Percentiles rank a stretch among this genome's conserved stretches.
Evolutionary conservation across 2,888 invertebrate species (phyloP).

Genomic region (Kryphioiulus occultus): DNA sequence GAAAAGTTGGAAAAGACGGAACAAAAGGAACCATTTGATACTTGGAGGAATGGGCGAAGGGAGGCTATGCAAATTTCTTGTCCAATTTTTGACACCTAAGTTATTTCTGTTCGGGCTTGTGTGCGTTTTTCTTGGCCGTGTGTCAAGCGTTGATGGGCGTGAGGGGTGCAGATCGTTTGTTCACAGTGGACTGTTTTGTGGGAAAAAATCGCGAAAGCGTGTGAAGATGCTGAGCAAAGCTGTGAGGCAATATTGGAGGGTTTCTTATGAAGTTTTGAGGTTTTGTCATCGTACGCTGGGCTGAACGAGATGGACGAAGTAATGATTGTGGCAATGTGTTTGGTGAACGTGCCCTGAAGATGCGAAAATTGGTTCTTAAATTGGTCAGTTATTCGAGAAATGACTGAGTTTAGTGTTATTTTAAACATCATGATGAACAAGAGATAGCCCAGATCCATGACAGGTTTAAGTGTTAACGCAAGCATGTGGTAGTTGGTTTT

Average conservation of each 20-base stretch:
- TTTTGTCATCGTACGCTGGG: background rate
- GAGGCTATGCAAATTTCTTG: conserved; percentile 3
- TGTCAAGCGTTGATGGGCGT: background rate
- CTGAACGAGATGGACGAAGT: background rate
- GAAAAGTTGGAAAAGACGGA: conserved; percentile 22
- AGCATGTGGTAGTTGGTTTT: background rate
- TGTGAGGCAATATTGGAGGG: background rate
- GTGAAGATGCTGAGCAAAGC: conserved; percentile 13
- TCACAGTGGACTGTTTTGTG: background rate
- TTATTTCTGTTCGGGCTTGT: background rate
- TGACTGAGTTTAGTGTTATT: background rate
- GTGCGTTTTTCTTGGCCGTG: conserved; percentile 18
- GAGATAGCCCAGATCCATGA: background rate
- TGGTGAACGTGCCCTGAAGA: background rate
- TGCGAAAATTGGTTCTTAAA: background rate
- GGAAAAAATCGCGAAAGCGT: background rate
- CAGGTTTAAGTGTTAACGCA: background rate
- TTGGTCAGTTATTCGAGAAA: no score
- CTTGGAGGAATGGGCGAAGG: conserved; percentile 60
- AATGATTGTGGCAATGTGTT: background rate
- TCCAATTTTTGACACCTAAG: background rate
- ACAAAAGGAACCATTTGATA: conserved; percentile 59
- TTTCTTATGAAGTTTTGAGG: background rate
- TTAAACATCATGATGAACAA: background rate
- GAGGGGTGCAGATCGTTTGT: background rate